Evolutionary conservation across 2,888 invertebrate genomes (phyloP).

Genomic region (Osmoderma eremita): DNA sequence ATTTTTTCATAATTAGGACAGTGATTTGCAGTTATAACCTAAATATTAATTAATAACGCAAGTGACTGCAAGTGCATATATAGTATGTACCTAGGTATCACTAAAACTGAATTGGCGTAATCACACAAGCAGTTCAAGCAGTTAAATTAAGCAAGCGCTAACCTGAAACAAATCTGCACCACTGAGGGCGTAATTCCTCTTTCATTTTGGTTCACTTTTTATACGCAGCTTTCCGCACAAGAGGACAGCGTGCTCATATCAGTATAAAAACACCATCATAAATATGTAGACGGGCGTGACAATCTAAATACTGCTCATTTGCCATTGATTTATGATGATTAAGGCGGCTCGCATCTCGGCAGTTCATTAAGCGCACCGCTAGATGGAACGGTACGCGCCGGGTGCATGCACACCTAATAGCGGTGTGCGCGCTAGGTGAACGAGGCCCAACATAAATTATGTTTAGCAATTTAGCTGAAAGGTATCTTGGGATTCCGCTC

Average conservation of each 20-base stretch:
- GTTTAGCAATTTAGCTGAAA: conserved; percentile 49
- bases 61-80: no score
- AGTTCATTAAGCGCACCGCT: conserved; percentile 48
- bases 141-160: no score
- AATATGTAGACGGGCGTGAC: conserved; percentile 35
- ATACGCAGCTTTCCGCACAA: background rate
- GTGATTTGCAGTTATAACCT: no score
- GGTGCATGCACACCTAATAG: conserved; percentile 37
- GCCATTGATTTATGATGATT: conserved; percentile 48
- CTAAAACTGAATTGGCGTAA: no score
- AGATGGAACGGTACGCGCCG: conserved; percentile 39
- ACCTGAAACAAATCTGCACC: no score
- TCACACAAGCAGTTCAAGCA: no score
- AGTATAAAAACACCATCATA: conserved; percentile 32
- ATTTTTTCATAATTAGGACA: no score
- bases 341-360: conserved; percentile 46
- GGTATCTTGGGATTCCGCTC: conserved; percentile 44
- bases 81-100: no score
- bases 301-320: conserved; percentile 41
- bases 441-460: conserved; percentile 47
- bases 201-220: background rate
- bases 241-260: conserved; percentile 9
- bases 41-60: no score
- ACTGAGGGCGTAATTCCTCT: no score
- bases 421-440: conserved; percentile 41